These are phyloP conservation scores for Herpetotheres cachinnans DNA, from an alignment of 2,113 vertebrate species.

Conservation along the genomic window DNA sequence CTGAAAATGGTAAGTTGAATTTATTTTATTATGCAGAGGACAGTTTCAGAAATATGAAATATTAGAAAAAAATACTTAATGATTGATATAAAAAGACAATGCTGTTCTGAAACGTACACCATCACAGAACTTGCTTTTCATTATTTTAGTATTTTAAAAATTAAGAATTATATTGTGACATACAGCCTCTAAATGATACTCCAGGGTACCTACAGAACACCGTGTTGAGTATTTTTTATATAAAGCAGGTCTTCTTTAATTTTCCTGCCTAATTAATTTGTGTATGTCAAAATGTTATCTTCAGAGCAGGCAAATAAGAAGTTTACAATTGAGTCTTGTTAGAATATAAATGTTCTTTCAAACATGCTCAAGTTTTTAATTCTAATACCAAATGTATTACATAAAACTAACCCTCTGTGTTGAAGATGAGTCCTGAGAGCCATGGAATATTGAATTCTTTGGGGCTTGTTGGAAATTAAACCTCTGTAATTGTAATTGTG, in stretches of 20 bases:
- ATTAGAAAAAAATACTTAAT: conserved; percentile 30
- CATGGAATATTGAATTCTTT: conserved; percentile 65
- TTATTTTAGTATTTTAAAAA: conserved; percentile 4
- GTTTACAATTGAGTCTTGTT: conserved; percentile 31
- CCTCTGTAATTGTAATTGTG: conserved; percentile 63
- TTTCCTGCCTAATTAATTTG: conserved; percentile 56
- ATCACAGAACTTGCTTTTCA: neutral
- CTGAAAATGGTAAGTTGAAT: conserved; percentile 21
- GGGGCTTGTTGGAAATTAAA: conserved; percentile 70
- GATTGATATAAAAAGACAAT: conserved; percentile 19
- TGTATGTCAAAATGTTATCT: conserved; percentile 49
- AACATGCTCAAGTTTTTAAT: conserved; percentile 39
- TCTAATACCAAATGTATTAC: conserved; percentile 47
- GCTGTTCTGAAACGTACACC: neutral
- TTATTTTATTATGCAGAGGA: conserved; percentile 5
- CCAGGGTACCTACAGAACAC: neutral
- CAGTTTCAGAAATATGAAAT: conserved; percentile 21
- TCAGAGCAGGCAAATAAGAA: conserved; percentile 33
- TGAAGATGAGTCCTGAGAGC: conserved; percentile 49
- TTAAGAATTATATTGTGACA: neutral
- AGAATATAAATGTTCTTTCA: conserved; percentile 49
- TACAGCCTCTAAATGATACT: neutral
- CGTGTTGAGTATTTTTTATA: neutral
- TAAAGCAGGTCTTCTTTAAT: neutral
- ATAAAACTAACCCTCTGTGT: conserved; percentile 9